These are phyloP conservation scores for Drosophila longiperda DNA, from an alignment of 2,888 invertebrate species.

Conservation along the genomic window DNA sequence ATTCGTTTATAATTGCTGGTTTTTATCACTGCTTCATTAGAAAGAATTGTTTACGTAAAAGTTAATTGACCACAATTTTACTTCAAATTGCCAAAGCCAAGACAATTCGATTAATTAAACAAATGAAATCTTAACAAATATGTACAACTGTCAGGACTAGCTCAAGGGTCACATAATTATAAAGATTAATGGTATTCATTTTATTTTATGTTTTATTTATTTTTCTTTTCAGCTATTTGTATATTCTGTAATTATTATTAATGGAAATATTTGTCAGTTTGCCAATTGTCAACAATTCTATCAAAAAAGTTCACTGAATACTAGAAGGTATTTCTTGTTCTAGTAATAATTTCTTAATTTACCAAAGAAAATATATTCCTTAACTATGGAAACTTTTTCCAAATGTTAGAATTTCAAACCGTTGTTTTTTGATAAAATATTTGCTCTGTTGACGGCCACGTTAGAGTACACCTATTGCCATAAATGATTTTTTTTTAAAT, in stretches of 20 bases:
- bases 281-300: too few relatives aligned
- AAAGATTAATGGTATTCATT: background rate
- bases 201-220: background rate
- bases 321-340: too few relatives aligned
- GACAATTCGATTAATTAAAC: background rate
- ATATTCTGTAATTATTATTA: background rate
- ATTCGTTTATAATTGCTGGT: conserved; percentile 15
- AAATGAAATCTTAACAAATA: background rate
- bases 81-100: background rate
- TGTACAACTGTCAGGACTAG: background rate
- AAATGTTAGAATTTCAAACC: too few relatives aligned
- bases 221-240: background rate
- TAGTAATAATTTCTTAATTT: too few relatives aligned
- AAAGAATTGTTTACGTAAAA: background rate
- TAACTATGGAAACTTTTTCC: too few relatives aligned
- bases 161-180: background rate
- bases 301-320: too few relatives aligned
- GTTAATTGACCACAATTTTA: background rate
- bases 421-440: too few relatives aligned
- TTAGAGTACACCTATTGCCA: too few relatives aligned
- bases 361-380: background rate
- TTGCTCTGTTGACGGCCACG: too few relatives aligned
- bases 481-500: background rate
- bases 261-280: too few relatives aligned
- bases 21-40: background rate